Evolutionary conservation across 2,888 invertebrate species (phyloP).

Genomic region (Spisula solida): DNA sequence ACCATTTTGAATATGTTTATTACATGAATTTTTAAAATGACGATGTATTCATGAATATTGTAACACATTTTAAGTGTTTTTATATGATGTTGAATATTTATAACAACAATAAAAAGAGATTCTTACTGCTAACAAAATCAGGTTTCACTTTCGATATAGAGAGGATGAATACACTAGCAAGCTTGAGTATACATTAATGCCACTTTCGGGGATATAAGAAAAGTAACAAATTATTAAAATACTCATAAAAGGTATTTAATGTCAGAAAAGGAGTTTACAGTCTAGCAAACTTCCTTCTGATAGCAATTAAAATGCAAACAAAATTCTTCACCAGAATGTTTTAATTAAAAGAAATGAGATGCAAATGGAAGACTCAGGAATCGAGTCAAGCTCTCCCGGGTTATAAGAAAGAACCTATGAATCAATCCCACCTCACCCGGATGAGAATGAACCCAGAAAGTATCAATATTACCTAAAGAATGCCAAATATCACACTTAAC

Average conservation of each 20-base stretch:
- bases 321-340: background rate
- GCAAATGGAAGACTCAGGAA: background rate
- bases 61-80: slow-evolving; percentile 16
- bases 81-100: slow-evolving; percentile 5
- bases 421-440: too few relatives aligned
- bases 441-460: background rate
- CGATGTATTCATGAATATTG: slow-evolving; percentile 39
- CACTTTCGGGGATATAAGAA: background rate
- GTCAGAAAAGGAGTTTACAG: background rate
- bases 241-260: background rate
- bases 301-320: background rate
- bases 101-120: background rate
- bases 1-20: slow-evolving; percentile 21
- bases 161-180: background rate
- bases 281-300: background rate
- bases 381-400: too few relatives aligned
- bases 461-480: too few relatives aligned
- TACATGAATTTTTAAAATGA: slow-evolving; percentile 17
- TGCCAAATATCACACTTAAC: too few relatives aligned
- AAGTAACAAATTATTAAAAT: background rate
- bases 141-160: background rate
- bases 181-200: background rate
- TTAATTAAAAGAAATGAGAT: background rate
- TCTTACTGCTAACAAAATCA: background rate
- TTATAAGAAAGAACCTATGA: too few relatives aligned